Conservation (phyloP, 2,113 vertebrate genomes). For the Aspiorhynchus laticeps region DNA sequence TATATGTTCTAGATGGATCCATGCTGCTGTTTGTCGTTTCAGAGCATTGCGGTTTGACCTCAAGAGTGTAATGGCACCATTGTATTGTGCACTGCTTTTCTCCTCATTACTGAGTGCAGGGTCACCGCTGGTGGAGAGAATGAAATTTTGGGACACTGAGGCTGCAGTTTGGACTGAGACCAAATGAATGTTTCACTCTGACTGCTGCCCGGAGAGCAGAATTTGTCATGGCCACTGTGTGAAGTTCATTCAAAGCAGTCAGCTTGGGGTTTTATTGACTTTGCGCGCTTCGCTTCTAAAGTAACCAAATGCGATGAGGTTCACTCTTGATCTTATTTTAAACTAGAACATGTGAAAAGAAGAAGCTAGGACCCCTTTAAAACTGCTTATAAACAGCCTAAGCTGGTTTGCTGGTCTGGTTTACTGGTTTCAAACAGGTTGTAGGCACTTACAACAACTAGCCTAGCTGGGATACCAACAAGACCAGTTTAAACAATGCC, state of each 20-base stretch:
- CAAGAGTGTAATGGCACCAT: slow-evolving; percentile 37
- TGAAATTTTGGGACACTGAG: slow-evolving; percentile 6
- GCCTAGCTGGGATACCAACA: neutral
- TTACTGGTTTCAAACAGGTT: neutral
- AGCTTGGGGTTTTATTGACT: slow-evolving; percentile 9
- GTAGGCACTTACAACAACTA: neutral
- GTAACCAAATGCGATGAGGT: neutral
- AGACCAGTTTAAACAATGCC: neutral
- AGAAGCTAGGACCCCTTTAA: neutral
- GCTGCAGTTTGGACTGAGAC: slow-evolving; percentile 48
- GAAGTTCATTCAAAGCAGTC: slow-evolving; percentile 14
- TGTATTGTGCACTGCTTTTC: slow-evolving; percentile 47
- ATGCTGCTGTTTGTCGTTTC: slow-evolving; percentile 6
- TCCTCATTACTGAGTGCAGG: slow-evolving; percentile 38
- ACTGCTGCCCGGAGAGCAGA: neutral
- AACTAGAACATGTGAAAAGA: neutral
- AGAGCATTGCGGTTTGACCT: slow-evolving; percentile 25
- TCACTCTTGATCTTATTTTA: neutral
- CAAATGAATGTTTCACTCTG: slow-evolving; percentile 48
- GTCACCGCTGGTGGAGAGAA: neutral
- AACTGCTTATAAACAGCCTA: neutral
- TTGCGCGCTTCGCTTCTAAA: neutral
- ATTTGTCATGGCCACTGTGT: slow-evolving; percentile 15
- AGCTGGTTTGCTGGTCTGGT: neutral
- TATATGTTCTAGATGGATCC: neutral